A percentile compares a stretch with the other conserved stretches of the same genome.
phyloP scores from a whole-genome alignment of 1,140 invertebrate genomes.

The Papilio xuthus region DNA sequence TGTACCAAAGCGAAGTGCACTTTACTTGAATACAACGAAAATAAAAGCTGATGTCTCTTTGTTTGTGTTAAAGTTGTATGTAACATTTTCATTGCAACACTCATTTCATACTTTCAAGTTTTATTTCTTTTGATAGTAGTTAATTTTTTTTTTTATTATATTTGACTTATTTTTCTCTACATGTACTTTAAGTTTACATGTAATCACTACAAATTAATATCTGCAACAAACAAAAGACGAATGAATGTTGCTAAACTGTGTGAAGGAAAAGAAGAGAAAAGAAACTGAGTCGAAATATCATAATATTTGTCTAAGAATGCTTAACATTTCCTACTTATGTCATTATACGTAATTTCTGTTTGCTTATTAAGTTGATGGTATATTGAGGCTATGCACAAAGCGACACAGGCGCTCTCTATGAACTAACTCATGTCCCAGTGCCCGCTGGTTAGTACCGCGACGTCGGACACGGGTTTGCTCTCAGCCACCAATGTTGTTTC shows the following conservation, averaged over 20 bases:
- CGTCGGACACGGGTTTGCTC: constrained; percentile 25
- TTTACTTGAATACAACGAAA: constrained; percentile 5
- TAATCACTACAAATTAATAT: too few species aligned
- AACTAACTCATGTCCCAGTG: neutral
- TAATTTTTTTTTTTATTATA: too few species aligned
- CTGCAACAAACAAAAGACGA: too few species aligned
- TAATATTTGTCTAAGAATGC: too few species aligned
- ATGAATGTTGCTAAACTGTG: too few species aligned
- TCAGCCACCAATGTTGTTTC: constrained; percentile 17
- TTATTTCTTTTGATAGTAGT: neutral
- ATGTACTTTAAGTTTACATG: too few species aligned
- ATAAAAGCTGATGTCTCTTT: neutral
- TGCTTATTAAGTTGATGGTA: neutral
- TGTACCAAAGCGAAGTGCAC: neutral
- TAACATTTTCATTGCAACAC: neutral
- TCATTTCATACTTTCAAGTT: neutral
- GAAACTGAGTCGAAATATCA: too few species aligned
- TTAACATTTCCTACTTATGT: too few species aligned
- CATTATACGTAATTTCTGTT: neutral
- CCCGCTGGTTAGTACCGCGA: neutral
- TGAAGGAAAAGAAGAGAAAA: too few species aligned
- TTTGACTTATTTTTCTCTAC: too few species aligned
- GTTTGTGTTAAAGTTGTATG: neutral
- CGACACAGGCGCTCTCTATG: neutral
- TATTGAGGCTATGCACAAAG: neutral